These are phyloP conservation scores for Pseudopleuronectes americanus DNA, from an alignment of 2,797 vertebrate species.

Conservation along the genomic window DNA sequence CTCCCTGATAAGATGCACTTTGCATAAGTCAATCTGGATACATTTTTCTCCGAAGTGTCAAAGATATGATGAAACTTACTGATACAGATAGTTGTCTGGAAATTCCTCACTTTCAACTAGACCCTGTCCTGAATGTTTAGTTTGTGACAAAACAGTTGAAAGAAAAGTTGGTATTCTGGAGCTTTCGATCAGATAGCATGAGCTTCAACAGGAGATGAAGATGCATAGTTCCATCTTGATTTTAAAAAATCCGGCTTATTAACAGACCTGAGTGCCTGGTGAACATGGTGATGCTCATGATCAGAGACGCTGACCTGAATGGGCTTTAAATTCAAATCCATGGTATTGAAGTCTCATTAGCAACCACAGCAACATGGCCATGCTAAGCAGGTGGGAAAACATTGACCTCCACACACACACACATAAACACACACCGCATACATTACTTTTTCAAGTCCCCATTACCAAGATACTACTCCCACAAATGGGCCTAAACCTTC, in stretches of 20 bases:
- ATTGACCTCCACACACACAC: slow-evolving; percentile 45
- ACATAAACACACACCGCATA: slow-evolving; percentile 15
- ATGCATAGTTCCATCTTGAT: too few species aligned
- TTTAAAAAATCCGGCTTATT: too few species aligned
- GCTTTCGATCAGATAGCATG: neutral
- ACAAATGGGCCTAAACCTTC: slow-evolving; percentile 50
- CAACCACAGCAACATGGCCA: slow-evolving; percentile 31
- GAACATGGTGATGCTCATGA: neutral
- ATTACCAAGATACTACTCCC: slow-evolving; percentile 55
- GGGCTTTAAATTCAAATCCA: neutral
- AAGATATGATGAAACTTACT: slow-evolving; percentile 14
- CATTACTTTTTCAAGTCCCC: slow-evolving; percentile 63
- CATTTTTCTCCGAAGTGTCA: slow-evolving; percentile 4
- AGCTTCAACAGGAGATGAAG: neutral
- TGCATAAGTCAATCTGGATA: slow-evolving; percentile 21
- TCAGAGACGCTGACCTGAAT: neutral
- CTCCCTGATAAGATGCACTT: slow-evolving; percentile 42
- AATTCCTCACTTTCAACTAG: neutral
- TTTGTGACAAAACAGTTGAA: neutral
- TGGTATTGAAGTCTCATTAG: slow-evolving; percentile 55
- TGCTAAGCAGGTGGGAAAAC: slow-evolving; percentile 66
- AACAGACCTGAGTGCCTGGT: too few species aligned
- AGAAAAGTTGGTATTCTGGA: neutral
- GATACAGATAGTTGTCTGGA: slow-evolving; percentile 6
- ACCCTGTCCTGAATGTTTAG: slow-evolving; percentile 1